Evolutionary conservation across 2,888 invertebrate genomes (phyloP).

Genomic region (Antheraea yamamai): DNA sequence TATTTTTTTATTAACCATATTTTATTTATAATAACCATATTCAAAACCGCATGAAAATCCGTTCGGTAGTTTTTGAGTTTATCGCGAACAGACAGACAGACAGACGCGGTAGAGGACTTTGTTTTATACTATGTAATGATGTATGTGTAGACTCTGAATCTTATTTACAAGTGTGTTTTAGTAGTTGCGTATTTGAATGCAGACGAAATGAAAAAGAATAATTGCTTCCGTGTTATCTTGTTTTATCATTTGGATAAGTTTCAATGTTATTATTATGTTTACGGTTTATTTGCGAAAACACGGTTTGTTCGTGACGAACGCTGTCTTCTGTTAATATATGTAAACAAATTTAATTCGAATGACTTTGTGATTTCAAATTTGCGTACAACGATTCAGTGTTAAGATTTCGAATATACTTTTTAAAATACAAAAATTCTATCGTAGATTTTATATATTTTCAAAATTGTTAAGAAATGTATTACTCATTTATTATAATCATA

Average conservation of each 20-base stretch:
- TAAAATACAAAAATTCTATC: neutral
- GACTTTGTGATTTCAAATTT: neutral
- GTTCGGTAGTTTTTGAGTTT: too few relatives aligned
- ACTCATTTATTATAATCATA: neutral
- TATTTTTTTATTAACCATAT: too few relatives aligned
- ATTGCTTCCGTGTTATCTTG: slow-evolving; percentile 20
- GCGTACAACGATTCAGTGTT: neutral
- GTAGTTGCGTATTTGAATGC: slow-evolving; percentile 11
- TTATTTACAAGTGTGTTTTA: slow-evolving; percentile 16
- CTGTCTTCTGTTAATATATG: neutral
- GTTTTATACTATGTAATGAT: too few relatives aligned
- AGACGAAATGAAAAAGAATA: slow-evolving; percentile 19
- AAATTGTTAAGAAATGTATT: neutral
- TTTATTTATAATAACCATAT: too few relatives aligned
- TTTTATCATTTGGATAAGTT: slow-evolving; percentile 18
- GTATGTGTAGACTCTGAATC: neutral
- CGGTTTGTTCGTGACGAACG: slow-evolving; percentile 1
- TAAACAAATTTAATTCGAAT: neutral
- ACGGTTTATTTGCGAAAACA: neutral
- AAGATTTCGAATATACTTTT: neutral
- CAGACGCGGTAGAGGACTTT: too few relatives aligned
- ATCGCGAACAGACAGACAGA: too few relatives aligned
- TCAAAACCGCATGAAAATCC: too few relatives aligned
- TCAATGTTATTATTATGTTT: slow-evolving; percentile 11
- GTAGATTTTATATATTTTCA: neutral